These are phyloP conservation scores for Parus major DNA, from an alignment of 2,113 vertebrate species.

Conservation along the genomic window DNA sequence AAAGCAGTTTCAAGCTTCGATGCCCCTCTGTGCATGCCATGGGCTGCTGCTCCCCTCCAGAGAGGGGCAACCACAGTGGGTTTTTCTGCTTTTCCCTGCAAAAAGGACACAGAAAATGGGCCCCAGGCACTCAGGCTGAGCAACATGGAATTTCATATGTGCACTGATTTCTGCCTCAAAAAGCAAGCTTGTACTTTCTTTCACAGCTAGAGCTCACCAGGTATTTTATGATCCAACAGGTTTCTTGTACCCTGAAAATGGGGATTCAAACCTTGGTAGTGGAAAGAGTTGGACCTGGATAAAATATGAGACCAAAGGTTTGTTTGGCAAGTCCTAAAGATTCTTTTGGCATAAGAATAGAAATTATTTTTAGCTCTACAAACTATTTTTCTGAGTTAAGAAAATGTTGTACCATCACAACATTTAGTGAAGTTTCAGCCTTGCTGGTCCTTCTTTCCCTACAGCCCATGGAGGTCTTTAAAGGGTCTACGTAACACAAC, in stretches of 20 bases:
- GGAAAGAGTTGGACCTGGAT: background rate
- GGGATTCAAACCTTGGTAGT: background rate
- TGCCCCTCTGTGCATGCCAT: background rate
- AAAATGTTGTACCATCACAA: background rate
- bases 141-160: background rate
- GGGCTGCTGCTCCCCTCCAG: background rate
- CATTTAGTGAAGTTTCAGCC: background rate
- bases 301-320: background rate
- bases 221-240: background rate
- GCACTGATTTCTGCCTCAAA: background rate
- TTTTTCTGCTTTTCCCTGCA: background rate
- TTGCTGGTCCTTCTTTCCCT: background rate
- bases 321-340: background rate
- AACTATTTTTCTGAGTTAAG: background rate
- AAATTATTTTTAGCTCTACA: background rate
- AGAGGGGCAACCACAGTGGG: background rate
- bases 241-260: background rate
- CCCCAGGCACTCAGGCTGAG: background rate
- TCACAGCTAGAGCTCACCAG: background rate
- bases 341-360: background rate
- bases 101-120: background rate
- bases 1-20: background rate
- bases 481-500: background rate
- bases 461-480: background rate
- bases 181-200: background rate